These are phyloP conservation scores for Isaurus tuberculatus DNA, from an alignment of 92 coral and sea anemone species.

Conservation along the genomic window DNA sequence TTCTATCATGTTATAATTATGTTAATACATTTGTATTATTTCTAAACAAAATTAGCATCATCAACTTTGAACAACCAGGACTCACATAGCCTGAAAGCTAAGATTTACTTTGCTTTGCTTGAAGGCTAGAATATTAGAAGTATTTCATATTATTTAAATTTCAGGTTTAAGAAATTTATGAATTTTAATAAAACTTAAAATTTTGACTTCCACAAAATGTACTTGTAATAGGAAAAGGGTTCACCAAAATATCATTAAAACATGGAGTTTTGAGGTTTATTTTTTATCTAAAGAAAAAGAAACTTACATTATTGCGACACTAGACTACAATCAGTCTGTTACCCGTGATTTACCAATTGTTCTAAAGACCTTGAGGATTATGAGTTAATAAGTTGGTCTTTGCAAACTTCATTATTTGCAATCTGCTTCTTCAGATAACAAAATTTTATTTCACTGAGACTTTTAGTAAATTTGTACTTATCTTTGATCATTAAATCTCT, in stretches of 20 bases:
- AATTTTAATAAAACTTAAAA: background rate
- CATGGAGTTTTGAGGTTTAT: background rate
- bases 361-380: too few relatives aligned
- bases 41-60: too few relatives aligned
- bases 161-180: constrained; percentile 1
- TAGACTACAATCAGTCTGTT: background rate
- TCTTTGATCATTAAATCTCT: too few relatives aligned
- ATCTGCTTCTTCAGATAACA: too few relatives aligned
- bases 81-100: background rate
- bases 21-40: too few relatives aligned
- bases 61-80: background rate
- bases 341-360: too few relatives aligned
- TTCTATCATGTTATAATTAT: background rate
- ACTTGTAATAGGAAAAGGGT: constrained; percentile 4
- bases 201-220: background rate
- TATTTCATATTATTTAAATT: background rate
- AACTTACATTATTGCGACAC: background rate
- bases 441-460: too few relatives aligned
- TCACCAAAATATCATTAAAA: background rate
- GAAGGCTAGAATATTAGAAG: background rate
- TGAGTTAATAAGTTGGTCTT: too few relatives aligned
- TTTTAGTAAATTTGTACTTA: too few relatives aligned
- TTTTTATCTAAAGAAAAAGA: background rate
- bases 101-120: background rate
- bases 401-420: too few relatives aligned